Evolutionary conservation across 2,113 vertebrate genomes (phyloP).

Genomic region (Varanus salvator): DNA sequence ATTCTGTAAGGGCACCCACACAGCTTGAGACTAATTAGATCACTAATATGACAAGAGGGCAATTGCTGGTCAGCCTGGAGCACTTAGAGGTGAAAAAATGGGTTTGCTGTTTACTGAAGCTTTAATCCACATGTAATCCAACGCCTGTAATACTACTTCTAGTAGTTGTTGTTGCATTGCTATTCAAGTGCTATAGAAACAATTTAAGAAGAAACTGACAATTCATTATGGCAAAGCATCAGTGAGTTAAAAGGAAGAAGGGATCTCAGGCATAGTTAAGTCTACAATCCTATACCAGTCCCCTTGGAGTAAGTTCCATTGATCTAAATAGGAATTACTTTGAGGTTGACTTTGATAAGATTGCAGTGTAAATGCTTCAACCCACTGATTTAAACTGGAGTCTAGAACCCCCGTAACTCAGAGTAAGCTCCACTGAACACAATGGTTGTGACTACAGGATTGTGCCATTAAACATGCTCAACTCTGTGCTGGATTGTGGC

Average conservation of each 20-base stretch:
- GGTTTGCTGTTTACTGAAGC: conserved; percentile 32
- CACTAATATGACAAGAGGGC: not conserved
- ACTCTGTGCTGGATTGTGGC: not conserved
- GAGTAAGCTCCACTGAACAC: not conserved
- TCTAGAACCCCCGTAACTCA: too few relatives aligned
- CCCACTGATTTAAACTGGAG: not conserved
- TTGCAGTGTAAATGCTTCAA: not conserved
- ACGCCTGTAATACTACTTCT: not conserved
- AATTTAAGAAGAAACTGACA: not conserved
- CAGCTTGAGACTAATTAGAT: conserved; percentile 19
- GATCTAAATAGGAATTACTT: not conserved
- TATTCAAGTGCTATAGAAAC: not conserved
- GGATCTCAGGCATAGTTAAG: not conserved
- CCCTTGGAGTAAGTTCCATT: not conserved
- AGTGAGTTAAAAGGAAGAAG: not conserved
- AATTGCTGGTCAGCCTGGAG: not conserved
- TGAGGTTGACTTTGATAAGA: not conserved
- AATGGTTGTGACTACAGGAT: not conserved
- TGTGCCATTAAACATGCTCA: not conserved
- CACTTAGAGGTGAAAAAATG: not conserved
- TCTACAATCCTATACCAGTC: not conserved
- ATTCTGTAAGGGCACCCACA: conserved; percentile 1
- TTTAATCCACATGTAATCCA: conserved; percentile 16
- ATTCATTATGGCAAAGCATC: not conserved
- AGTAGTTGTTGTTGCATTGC: not conserved